A percentile compares a stretch with the other conserved stretches of the same genome.
phyloP scores from a whole-genome alignment of 2,888 invertebrate species.

The Nudaria mundana region DNA sequence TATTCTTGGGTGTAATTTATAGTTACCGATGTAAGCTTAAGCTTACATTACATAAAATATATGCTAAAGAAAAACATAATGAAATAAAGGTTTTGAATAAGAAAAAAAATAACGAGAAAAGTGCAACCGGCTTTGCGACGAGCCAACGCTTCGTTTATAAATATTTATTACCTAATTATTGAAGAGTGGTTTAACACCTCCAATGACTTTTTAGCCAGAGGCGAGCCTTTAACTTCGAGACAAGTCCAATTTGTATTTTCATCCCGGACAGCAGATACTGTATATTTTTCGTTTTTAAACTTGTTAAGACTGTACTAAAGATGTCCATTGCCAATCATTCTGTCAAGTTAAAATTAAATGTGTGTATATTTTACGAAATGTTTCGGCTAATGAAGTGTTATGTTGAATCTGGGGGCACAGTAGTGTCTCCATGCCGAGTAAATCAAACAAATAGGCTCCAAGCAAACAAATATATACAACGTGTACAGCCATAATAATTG shows the following conservation, averaged over 20 bases:
- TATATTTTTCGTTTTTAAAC: constrained; percentile 35
- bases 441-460: no score
- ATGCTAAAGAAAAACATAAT: no score
- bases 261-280: constrained; percentile 26
- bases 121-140: constrained; percentile 49
- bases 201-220: constrained; percentile 52
- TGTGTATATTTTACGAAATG: constrained; percentile 36
- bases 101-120: constrained; percentile 46
- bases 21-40: no score
- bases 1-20: no score
- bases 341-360: constrained; percentile 36
- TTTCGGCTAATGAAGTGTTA: constrained; percentile 27
- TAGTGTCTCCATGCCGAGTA: no score
- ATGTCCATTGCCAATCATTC: constrained; percentile 52
- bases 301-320: constrained; percentile 53
- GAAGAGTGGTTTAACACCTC: constrained; percentile 58
- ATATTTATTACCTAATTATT: constrained; percentile 77
- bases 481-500: no score
- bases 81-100: no score
- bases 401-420: no score
- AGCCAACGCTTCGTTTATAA: constrained; percentile 64
- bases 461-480: no score
- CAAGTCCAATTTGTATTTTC: constrained; percentile 46
- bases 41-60: no score
- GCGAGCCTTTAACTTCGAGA: constrained; percentile 42